These are phyloP conservation scores for Tragulus kanchil DNA, from an alignment of 2,113 vertebrate genomes.

Conservation along the genomic window DNA sequence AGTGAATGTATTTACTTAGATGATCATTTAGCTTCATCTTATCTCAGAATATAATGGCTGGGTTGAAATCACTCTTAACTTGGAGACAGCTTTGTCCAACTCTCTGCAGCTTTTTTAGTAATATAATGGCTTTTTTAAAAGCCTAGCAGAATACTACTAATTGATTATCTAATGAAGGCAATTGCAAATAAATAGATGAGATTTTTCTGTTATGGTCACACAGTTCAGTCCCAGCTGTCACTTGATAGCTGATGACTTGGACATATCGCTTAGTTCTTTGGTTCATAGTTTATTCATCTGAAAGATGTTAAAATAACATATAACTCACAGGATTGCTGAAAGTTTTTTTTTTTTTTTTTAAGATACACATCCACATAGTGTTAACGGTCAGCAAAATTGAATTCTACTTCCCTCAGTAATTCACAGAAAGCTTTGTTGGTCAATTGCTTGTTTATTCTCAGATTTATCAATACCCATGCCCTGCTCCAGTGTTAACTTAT, in stretches of 20 bases:
- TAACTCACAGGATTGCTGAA: neutral
- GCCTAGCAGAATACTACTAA: neutral
- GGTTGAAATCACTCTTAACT: neutral
- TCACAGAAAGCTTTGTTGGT: neutral
- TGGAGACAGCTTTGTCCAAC: neutral
- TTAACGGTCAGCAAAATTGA: neutral
- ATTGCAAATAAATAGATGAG: neutral
- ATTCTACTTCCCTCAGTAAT: neutral
- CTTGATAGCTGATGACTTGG: neutral
- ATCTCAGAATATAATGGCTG: neutral
- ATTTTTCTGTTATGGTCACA: neutral
- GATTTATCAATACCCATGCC: neutral
- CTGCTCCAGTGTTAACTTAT: neutral
- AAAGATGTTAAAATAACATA: conserved; percentile 9
- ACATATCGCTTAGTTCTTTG: neutral
- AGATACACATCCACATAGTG: neutral
- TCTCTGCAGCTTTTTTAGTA: neutral
- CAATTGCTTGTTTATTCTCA: neutral
- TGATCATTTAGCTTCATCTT: neutral
- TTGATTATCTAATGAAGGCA: neutral
- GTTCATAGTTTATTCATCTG: neutral
- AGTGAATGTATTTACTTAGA: neutral
- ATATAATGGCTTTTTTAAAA: too few species aligned
- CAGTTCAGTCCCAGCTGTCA: neutral
- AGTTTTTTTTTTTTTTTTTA: neutral